A percentile compares a stretch with the other conserved stretches of the same genome.
Evolutionary conservation across 2,797 vertebrate genomes (phyloP).

Genomic region (Syngnathus rostellatus): DNA sequence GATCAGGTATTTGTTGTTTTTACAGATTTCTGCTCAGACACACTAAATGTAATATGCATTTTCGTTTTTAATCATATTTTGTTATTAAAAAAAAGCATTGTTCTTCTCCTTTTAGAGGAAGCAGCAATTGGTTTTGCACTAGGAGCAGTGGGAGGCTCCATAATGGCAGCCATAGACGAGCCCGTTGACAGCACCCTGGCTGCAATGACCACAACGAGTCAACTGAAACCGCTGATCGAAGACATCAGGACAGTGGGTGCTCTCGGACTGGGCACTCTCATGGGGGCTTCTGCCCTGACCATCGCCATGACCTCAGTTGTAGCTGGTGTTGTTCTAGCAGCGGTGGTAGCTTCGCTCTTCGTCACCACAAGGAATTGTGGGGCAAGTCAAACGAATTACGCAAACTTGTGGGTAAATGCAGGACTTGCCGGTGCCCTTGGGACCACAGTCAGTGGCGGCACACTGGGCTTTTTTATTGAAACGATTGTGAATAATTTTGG

Average conservation of each 20-base stretch:
- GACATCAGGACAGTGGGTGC: slow-evolving; percentile 53
- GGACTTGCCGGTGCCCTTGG: slow-evolving; percentile 49
- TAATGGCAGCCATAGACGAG: slow-evolving; percentile 55
- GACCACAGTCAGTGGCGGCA: slow-evolving; percentile 52
- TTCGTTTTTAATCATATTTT: background rate
- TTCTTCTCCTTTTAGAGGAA: slow-evolving; percentile 28
- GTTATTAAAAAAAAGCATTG: background rate
- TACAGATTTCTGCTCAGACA: background rate
- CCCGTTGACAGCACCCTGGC: slow-evolving; percentile 44
- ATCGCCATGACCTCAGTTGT: slow-evolving; percentile 52
- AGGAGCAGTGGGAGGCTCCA: slow-evolving; percentile 58
- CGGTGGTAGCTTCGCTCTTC: slow-evolving; percentile 38
- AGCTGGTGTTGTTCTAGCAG: slow-evolving; percentile 55
- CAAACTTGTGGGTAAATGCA: slow-evolving; percentile 37
- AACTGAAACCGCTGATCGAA: slow-evolving; percentile 46
- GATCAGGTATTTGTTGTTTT: background rate
- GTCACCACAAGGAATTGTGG: slow-evolving; percentile 23
- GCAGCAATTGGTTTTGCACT: slow-evolving; percentile 47
- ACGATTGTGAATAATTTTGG: slow-evolving; percentile 40
- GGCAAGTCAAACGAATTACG: slow-evolving; percentile 1
- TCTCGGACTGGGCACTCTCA: slow-evolving; percentile 56
- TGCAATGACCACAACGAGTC: slow-evolving; percentile 35
- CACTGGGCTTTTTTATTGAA: slow-evolving; percentile 44
- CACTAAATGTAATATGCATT: background rate
- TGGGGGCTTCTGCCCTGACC: slow-evolving; percentile 61